phyloP scores from a whole-genome alignment of 2,113 vertebrate species.

The Heterotilapia buettikoferi region DNA sequence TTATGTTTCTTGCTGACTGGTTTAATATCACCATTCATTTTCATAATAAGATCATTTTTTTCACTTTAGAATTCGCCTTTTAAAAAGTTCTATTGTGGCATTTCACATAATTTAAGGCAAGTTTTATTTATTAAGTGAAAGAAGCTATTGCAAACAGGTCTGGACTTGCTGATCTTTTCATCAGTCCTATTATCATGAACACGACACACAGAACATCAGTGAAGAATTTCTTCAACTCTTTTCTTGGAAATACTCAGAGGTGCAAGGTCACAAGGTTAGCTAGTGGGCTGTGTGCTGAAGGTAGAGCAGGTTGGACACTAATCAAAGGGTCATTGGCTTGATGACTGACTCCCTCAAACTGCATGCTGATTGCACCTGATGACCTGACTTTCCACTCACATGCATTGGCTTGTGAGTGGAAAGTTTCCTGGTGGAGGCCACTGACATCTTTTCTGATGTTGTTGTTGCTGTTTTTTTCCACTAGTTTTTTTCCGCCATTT shows the following conservation, averaged over 20 bases:
- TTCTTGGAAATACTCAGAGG: not conserved
- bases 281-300: not conserved
- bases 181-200: not conserved
- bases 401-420: not conserved
- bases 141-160: not conserved
- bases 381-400: too few relatives aligned
- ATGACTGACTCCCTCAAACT: not conserved
- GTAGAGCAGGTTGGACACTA: not conserved
- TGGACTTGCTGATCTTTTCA: not conserved
- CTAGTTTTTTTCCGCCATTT: not conserved
- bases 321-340: not conserved
- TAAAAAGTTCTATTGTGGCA: not conserved
- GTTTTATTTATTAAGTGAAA: not conserved
- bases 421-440: not conserved
- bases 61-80: not conserved
- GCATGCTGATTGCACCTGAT: not conserved
- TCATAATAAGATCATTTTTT: not conserved
- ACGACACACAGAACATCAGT: not conserved
- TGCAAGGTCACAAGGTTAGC: not conserved
- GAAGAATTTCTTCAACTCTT: not conserved
- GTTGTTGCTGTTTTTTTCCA: not conserved
- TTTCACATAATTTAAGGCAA: not conserved
- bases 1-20: not conserved
- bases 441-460: not conserved
- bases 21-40: not conserved